Base-by-base conservation (phyloP, 2,888 invertebrate species). In the Thereva nobilitata region DNA sequence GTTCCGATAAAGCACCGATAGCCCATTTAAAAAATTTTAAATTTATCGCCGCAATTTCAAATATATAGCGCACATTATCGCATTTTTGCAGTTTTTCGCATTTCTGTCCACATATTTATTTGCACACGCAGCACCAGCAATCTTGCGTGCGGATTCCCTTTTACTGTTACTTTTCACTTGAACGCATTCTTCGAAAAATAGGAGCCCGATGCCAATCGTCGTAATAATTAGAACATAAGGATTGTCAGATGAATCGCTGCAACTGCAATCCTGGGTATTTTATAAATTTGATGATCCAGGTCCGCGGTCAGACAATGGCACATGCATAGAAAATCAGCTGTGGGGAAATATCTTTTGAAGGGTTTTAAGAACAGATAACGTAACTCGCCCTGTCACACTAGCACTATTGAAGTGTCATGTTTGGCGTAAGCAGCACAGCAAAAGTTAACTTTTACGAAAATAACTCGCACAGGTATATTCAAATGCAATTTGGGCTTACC, bases 1-100 rank as follows among this genome's bases (percentile, higher is more conserved):
- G 52, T 50, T 42, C 57, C 57, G 66, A 66, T 66, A 57, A 66
- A 57, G 57, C 66, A 50, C 56, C 49, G 66, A 66, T 66, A 57
- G 66, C 42, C 50, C 56, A 57, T 66, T 66, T 66, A 66, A 66
- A 66, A 66, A 66, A 47, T 66, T 56, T 66, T 57, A 66, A 66
- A 57, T 66, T 66, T 66, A 66, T 66, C 66, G 52, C 53, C 52
- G 64, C 53, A 54, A 53, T 64, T 64, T 53, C 54, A 54, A 54
- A 64, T 64, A 54, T 54, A 53, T 52, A 50, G 64, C 45, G 53
- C 54, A 64, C 52, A 64, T 54, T 64, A 54, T 64, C 64, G 53
- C 64, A 53, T 64, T 54, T 64, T 54, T 64, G 53, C 53, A 45
- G 64, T 45, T 53, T 53, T 44, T 54, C 54, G 45, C 64, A 61